Evolutionary conservation across 2,113 vertebrate species (phyloP).

Genomic region (Rattus norvegicus): DNA sequence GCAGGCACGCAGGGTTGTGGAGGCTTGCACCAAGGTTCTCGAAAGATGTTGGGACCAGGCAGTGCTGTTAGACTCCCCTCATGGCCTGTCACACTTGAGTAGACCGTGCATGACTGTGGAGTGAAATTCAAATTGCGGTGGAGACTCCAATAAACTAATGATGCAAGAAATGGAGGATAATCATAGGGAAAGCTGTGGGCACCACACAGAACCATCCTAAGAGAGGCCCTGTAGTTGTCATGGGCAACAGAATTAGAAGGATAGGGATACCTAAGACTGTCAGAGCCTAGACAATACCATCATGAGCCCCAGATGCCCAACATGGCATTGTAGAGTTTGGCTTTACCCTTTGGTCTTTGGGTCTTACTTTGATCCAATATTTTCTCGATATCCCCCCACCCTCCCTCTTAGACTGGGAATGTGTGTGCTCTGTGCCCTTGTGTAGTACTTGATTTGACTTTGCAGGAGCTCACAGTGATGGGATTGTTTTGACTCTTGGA

Average conservation of each 20-base stretch:
- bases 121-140: background rate
- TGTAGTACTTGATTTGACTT: background rate
- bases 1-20: background rate
- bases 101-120: background rate
- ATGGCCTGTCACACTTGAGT: background rate
- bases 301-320: background rate
- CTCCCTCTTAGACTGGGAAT: background rate
- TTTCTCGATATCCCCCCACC: background rate
- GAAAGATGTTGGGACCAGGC: background rate
- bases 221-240: too few relatives aligned
- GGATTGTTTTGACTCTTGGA: background rate
- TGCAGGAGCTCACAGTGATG: background rate
- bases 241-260: background rate
- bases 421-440: background rate
- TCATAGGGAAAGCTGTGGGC: background rate
- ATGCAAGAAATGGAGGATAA: background rate
- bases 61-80: background rate
- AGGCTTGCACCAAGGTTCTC: background rate
- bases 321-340: background rate
- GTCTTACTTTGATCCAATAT: background rate
- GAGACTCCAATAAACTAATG: background rate
- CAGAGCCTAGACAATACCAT: background rate
- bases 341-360: background rate
- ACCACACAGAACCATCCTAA: background rate
- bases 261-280: background rate